Evolutionary conservation across 2,888 invertebrate genomes (phyloP).

Genomic region (Agrochola circellaris): DNA sequence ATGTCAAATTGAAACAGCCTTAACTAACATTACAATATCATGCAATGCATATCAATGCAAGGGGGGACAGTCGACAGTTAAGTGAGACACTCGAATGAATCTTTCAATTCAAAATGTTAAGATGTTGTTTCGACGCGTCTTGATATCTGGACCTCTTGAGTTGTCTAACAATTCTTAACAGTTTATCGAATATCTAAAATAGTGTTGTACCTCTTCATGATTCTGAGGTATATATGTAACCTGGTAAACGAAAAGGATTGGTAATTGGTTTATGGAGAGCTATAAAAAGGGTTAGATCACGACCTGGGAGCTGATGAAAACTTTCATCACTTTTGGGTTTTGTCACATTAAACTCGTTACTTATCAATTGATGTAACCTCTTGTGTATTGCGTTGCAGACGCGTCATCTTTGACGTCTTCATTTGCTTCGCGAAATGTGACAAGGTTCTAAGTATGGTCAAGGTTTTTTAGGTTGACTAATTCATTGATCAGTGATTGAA

Average conservation of each 20-base stretch:
- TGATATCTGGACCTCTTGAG: neutral
- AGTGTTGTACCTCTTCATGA: neutral
- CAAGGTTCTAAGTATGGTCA: neutral
- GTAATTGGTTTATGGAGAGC: too few relatives aligned
- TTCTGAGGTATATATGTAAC: neutral
- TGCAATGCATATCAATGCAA: neutral
- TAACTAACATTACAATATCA: neutral
- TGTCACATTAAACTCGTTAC: neutral
- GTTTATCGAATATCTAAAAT: neutral
- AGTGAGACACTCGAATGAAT: conserved; percentile 23
- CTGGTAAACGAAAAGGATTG: neutral
- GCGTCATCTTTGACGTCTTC: conserved; percentile 5
- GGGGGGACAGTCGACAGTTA: neutral
- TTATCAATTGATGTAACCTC: neutral
- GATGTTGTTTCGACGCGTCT: neutral
- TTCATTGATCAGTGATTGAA: neutral
- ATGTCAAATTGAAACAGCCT: neutral
- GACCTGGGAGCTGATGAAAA: neutral
- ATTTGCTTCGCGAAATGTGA: conserved; percentile 1
- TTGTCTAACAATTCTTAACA: neutral
- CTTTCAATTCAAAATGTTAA: conserved; percentile 13
- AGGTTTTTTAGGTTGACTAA: neutral
- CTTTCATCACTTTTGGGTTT: neutral
- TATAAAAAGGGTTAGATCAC: neutral
- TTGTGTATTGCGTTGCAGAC: neutral